Evolutionary conservation across 1,140 invertebrate genomes (phyloP).

Genomic region (Hypothenemus hampei): DNA sequence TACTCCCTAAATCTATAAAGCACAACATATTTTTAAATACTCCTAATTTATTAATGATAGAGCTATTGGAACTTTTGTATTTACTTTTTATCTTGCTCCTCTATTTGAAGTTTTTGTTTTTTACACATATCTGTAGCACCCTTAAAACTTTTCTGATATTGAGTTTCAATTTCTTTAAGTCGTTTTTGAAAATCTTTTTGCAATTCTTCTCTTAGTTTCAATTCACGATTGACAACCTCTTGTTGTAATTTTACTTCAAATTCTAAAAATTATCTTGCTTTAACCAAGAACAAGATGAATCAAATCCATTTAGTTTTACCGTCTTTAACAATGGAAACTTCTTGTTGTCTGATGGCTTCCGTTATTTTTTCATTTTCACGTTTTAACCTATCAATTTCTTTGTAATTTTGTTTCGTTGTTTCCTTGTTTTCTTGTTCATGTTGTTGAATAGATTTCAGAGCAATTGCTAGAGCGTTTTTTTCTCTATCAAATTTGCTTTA

Average conservation of each 20-base stretch:
- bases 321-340: no score
- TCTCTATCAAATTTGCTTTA: neutral
- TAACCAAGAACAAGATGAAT: no score
- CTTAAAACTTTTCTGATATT: slow-evolving; percentile 24
- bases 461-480: slow-evolving; percentile 8
- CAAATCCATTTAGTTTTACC: no score
- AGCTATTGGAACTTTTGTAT: neutral
- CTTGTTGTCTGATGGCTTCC: no score
- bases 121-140: slow-evolving; percentile 25
- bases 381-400: slow-evolving; percentile 18
- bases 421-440: slow-evolving; percentile 16
- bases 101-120: slow-evolving; percentile 19
- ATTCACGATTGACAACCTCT: slow-evolving; percentile 20
- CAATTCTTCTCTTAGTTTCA: slow-evolving; percentile 30
- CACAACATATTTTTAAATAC: neutral
- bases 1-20: slow-evolving; percentile 23
- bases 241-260: no score
- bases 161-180: slow-evolving; percentile 26
- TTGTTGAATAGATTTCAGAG: neutral
- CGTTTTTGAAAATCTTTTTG: slow-evolving; percentile 29
- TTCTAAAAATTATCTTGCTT: no score
- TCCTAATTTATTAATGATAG: neutral
- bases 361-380: slow-evolving; percentile 12
- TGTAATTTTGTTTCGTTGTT: slow-evolving; percentile 16
- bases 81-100: slow-evolving; percentile 28